These are phyloP conservation scores for Hypothenemus hampei DNA, from an alignment of 1,140 invertebrate genomes.

Conservation along the genomic window DNA sequence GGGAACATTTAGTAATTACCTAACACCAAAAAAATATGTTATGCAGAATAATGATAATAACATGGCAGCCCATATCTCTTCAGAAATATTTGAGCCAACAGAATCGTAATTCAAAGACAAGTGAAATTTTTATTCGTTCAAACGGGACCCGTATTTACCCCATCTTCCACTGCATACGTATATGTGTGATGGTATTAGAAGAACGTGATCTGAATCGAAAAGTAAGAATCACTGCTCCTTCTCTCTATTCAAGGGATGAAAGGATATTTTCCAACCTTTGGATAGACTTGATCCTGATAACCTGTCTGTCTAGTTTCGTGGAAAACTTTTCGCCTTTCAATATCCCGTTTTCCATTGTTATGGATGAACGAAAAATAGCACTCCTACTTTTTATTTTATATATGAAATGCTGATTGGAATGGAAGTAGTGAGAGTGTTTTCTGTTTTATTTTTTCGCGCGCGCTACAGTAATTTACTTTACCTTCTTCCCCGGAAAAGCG, in stretches of 20 bases:
- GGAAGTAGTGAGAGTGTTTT: neutral
- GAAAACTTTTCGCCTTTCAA: conserved; percentile 20
- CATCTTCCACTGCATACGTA: conserved; percentile 33
- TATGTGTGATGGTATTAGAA: conserved; percentile 42
- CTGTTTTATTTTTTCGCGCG: no score
- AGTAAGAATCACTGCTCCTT: conserved; percentile 39
- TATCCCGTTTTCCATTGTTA: conserved; percentile 19
- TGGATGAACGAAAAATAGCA: conserved; percentile 6
- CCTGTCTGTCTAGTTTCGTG: conserved; percentile 27
- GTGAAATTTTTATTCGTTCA: neutral
- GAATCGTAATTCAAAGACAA: no score
- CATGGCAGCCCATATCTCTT: no score
- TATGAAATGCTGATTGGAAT: neutral
- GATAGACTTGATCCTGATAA: conserved; percentile 28
- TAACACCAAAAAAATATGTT: no score
- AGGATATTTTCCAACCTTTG: conserved; percentile 28
- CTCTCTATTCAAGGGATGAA: conserved; percentile 29
- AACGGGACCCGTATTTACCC: conserved; percentile 8
- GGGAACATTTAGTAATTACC: no score
- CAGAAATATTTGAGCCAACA: no score
- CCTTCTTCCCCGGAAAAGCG: conserved; percentile 1
- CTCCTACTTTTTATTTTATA: neutral
- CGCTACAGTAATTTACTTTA: conserved; percentile 1
- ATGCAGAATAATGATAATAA: no score
- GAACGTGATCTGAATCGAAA: conserved; percentile 41